Base-by-base conservation (phyloP, 2,113 vertebrate genomes). In the Gasterosteus nipponicus region DNA sequence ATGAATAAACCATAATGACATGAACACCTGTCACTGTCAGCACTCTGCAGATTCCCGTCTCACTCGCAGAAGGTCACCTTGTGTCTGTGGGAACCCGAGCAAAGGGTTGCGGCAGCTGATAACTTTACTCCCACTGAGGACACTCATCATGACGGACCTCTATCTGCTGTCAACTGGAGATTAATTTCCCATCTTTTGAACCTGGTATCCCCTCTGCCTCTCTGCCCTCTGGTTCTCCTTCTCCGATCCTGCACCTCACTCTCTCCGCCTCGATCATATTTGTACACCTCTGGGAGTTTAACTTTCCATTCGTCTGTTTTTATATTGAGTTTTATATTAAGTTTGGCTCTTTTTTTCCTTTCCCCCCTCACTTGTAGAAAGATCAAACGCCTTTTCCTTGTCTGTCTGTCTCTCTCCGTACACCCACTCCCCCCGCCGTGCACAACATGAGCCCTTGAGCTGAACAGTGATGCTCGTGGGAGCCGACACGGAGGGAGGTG, bases 11-110 rank as follows among this genome's bases (percentile, higher is more conserved):
- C 77, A 84, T 87, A 84, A 88, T 77, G 87, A 83, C 80, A 84
- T 69, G 82, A 90, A 86, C 83, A 89, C 90, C 87, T 87, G 89
- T 91, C 90, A 86, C 74, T 75, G 83, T 92, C 89, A 83, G 86
- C 79, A 64, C 81, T 88, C 78, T 75, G 73, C 73, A 42, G 77
- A 77, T 67, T 4, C 18, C 81, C 57, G 69, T 60, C 77, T 77
- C 66, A 78, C 74, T 77, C 76, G 76, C 51, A 69, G 79, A 87
- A 87, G 86, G 89, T 92, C 88, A 88, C 87, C 86, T 90, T 91
- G 88, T 82, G 84, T 83, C 77, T 75, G 72, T 41, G n/a, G 82
- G 77, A 84, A 26, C 65, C 82, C 33, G 67, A 73, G 59, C 70
- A 12, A 26, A 26, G 56, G n/a, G 51, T 62, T 62, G 74, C 71